Evolutionary conservation across 2,888 invertebrate species (phyloP).

Genomic region (Pollenia griseotomentosa): DNA sequence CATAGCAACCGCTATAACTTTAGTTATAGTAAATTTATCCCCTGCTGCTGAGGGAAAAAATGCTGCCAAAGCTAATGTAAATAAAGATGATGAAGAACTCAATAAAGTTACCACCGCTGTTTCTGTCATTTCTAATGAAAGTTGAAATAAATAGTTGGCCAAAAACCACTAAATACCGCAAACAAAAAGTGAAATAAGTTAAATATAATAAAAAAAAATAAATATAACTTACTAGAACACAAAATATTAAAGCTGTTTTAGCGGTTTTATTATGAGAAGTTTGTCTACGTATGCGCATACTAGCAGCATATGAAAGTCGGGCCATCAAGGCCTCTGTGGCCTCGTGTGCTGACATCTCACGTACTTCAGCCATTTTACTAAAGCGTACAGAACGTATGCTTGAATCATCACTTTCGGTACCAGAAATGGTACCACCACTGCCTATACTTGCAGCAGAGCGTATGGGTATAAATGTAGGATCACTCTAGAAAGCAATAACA

Average conservation of each 20-base stretch:
- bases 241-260: slow-evolving; percentile 93
- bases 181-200: slow-evolving; percentile 65
- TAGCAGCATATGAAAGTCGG: slow-evolving; percentile 96
- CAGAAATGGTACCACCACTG: slow-evolving; percentile 85
- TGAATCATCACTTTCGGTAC: slow-evolving; percentile 94
- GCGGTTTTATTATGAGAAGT: slow-evolving; percentile 88
- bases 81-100: slow-evolving; percentile 94
- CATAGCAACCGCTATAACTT: slow-evolving; percentile 91
- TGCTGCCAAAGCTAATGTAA: slow-evolving; percentile 94
- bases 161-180: slow-evolving; percentile 92
- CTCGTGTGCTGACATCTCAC: slow-evolving; percentile 94
- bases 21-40: slow-evolving; percentile 94
- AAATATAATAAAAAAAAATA: background rate
- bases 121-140: slow-evolving; percentile 92
- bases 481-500: slow-evolving; percentile 87
- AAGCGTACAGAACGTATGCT: slow-evolving; percentile 94
- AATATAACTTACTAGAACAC: slow-evolving; percentile 88
- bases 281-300: slow-evolving; percentile 90
- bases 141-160: slow-evolving; percentile 96
- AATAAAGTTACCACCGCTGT: slow-evolving; percentile 95
- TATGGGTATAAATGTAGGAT: slow-evolving; percentile 96
- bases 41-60: slow-evolving; percentile 92
- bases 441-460: slow-evolving; percentile 86
- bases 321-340: slow-evolving; percentile 97
- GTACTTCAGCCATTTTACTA: slow-evolving; percentile 93